Percentiles rank a stretch among this genome's conserved stretches.
Conservation (phyloP, 2,888 invertebrate species). For the Erebia ligea region DNA sequence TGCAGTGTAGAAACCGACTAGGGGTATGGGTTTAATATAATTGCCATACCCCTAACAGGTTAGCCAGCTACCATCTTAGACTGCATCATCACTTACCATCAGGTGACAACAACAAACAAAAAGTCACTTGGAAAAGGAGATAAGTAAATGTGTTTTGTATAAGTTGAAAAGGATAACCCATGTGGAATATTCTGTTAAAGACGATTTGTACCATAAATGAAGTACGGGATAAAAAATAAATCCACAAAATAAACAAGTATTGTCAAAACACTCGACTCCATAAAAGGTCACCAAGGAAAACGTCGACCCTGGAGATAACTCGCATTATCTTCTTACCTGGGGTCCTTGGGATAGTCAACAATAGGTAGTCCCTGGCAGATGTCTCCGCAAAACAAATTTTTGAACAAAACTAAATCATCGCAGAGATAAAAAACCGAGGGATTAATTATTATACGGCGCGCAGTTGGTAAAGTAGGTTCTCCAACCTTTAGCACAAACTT, state of each 20-base stretch:
- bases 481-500: slow-evolving; percentile 42
- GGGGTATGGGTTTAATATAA: too few species aligned
- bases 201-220: slow-evolving; percentile 19
- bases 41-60: too few species aligned
- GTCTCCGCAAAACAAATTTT: slow-evolving; percentile 80
- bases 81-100: too few species aligned
- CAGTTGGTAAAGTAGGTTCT: slow-evolving; percentile 45
- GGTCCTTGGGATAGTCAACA: slow-evolving; percentile 76
- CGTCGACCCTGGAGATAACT: slow-evolving; percentile 79
- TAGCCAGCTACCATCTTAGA: too few species aligned
- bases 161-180: background rate
- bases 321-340: slow-evolving; percentile 79
- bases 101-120: background rate
- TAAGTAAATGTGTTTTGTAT: background rate
- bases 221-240: slow-evolving; percentile 48
- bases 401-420: slow-evolving; percentile 72
- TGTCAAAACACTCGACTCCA: slow-evolving; percentile 74
- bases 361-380: slow-evolving; percentile 70
- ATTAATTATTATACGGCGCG: slow-evolving; percentile 49
- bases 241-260: slow-evolving; percentile 70
- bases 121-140: too few species aligned
- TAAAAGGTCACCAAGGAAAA: slow-evolving; percentile 72
- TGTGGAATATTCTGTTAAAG: slow-evolving; percentile 7
- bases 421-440: slow-evolving; percentile 61
- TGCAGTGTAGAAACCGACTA: too few species aligned